These are phyloP conservation scores for Tolypeutes matacus DNA, from an alignment of 2,797 vertebrate species.

Conservation along the genomic window DNA sequence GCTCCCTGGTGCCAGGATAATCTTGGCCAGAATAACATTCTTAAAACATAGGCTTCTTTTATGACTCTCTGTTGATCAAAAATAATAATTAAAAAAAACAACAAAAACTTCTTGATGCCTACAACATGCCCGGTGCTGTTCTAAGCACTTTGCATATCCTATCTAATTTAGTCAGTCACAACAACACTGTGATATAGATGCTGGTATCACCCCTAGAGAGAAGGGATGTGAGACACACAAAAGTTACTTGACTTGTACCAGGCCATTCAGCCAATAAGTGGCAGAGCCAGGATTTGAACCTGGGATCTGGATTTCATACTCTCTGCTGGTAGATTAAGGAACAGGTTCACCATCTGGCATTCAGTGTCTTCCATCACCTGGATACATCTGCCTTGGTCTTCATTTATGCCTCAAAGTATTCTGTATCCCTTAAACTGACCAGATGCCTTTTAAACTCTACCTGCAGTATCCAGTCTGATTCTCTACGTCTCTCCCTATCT, in stretches of 20 bases:
- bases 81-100: background rate
- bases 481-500: background rate
- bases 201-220: background rate
- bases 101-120: background rate
- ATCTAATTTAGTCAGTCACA: background rate
- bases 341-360: background rate
- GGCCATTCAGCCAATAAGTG: background rate
- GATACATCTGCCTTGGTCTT: background rate
- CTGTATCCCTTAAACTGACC: background rate
- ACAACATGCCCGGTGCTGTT: background rate
- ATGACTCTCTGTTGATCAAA: background rate
- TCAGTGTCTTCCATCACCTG: background rate
- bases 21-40: background rate
- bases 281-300: background rate
- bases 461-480: background rate
- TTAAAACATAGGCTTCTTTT: background rate
- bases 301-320: background rate
- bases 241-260: background rate
- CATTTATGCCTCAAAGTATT: background rate
- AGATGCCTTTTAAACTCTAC: background rate
- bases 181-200: background rate
- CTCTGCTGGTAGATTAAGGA: background rate
- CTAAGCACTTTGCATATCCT: background rate
- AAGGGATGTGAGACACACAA: background rate
- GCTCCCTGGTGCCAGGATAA: background rate